phyloP scores from a whole-genome alignment of 2,113 vertebrate species.

The Hyperopisus bebe region DNA sequence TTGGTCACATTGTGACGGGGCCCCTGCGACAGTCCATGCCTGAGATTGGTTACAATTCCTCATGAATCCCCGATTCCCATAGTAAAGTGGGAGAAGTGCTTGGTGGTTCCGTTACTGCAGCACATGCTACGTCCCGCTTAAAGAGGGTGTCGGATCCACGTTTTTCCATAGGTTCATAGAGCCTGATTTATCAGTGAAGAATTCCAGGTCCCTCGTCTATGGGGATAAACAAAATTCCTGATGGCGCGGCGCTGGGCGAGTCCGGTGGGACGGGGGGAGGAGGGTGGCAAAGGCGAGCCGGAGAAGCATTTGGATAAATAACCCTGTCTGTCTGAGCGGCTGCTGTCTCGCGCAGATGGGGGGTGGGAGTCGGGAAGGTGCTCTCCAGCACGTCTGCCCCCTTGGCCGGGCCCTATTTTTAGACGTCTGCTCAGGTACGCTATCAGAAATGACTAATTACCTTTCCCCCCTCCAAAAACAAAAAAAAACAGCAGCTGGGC shows the following conservation, averaged over 20 bases:
- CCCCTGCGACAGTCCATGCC: not conserved
- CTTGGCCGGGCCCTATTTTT: constrained; percentile 49
- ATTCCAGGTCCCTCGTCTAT: not conserved
- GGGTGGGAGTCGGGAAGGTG: not conserved
- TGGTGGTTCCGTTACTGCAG: not conserved
- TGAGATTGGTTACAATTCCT: not conserved
- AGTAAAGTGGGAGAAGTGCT: not conserved
- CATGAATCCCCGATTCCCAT: not conserved
- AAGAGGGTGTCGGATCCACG: not conserved
- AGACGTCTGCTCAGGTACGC: constrained; percentile 35
- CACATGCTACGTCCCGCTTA: not conserved
- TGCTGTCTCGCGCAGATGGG: not conserved
- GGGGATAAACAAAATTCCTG: not conserved
- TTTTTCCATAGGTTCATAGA: not conserved
- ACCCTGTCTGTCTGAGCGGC: not conserved
- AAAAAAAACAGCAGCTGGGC: constrained; percentile 2
- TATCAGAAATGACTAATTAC: constrained; percentile 58
- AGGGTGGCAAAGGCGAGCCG: not conserved
- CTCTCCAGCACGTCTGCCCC: constrained; percentile 28
- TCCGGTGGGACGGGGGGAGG: not conserved
- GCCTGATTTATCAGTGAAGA: not conserved
- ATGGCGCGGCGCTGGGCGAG: not conserved
- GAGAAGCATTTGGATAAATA: not conserved
- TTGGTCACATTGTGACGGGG: not conserved
- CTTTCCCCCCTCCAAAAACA: not conserved